Evolutionary conservation across 2,888 invertebrate species (phyloP), one percentile per base, ranked within the genome.

Genomic region (Hydrotaea diabolus): DNA sequence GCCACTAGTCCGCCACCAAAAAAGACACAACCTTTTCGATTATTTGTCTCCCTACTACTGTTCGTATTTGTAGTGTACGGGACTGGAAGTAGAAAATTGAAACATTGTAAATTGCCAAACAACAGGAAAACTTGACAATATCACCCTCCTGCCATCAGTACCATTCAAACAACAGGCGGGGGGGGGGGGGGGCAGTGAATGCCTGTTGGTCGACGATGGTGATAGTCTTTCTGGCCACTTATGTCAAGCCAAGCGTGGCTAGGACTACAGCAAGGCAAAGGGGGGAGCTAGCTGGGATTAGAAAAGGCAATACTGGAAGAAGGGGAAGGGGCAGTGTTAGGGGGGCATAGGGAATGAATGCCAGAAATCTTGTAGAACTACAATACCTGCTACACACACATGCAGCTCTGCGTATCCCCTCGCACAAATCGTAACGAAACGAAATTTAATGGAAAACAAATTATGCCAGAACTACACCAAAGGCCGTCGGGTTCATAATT

Each of bases 31-130:
- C 21, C 23, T 59, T 59, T 59, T 59, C 15, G 21, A 15, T 59
- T 59, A 15, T n/a, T 59, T 59, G 59, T 23, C 17, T 55, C 9
- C 17, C 19, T 19, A 21, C 21, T n/a, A 3, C 7, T 39, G 49
- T 49, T n/a, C 49, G 49, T 15, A n/a, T n/a, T n/a, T 15, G 49
- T 59, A 11, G 9, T 15, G 26, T 59, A n/a, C n/a, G 11, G 26
- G 55, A 23, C 59, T 4, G 59, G 59, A 59, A 59, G 26, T 26
- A 46, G 66, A 74, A 80, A 74, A 80, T 75, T 75, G 57, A 49
- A 74, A 74, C 74, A 69, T 59, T 59, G 69, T 57, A 66, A 73
- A 79, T 73, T 64, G 19, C 53, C 57, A 46, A 55, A 66, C 74
- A 17, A 66, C 49, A 15, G 64, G 49, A 21, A 62, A 19, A 26